A percentile compares a stretch with the other conserved stretches of the same genome.
Evolutionary conservation across 23 tunicate species (phyloP).

Genomic region (Halocynthia roretzi): DNA sequence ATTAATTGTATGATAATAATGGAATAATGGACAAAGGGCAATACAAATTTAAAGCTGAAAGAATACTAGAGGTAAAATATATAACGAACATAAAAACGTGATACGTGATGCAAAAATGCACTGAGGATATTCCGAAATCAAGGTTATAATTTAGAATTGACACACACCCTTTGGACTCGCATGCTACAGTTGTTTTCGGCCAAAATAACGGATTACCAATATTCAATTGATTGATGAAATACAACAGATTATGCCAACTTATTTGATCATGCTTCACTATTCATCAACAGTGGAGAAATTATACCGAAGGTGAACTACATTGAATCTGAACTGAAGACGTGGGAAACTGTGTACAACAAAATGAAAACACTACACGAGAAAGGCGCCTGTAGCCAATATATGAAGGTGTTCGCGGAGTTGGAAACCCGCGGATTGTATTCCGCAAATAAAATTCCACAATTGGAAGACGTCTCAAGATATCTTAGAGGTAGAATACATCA

Average conservation of each 20-base stretch:
- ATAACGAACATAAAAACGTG: too few relatives aligned
- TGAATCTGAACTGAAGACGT: conserved; percentile 50
- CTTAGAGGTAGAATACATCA: conserved; percentile 29
- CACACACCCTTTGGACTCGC: too few relatives aligned
- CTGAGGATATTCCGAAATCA: too few relatives aligned
- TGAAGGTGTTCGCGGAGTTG: conserved; percentile 24
- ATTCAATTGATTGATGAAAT: too few relatives aligned
- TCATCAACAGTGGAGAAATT: conserved; percentile 28
- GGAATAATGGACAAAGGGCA: neutral
- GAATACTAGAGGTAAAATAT: too few relatives aligned
- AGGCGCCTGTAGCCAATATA: conserved; percentile 65
- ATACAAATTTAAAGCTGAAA: too few relatives aligned
- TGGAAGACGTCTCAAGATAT: conserved; percentile 53
- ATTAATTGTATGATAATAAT: neutral
- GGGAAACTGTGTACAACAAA: conserved; percentile 60
- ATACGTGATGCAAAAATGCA: too few relatives aligned
- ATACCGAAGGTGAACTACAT: conserved; percentile 70
- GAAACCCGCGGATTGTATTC: conserved; percentile 40
- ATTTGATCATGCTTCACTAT: neutral
- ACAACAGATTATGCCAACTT: too few relatives aligned
- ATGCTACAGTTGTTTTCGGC: too few relatives aligned
- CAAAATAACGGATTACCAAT: too few relatives aligned
- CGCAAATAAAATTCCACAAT: conserved; percentile 60
- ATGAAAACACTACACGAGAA: conserved; percentile 25
- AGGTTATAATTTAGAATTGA: too few relatives aligned